These are phyloP conservation scores for Habroteleia sp. DNA, from an alignment of 2,888 invertebrate genomes.

Conservation along the genomic window DNA sequence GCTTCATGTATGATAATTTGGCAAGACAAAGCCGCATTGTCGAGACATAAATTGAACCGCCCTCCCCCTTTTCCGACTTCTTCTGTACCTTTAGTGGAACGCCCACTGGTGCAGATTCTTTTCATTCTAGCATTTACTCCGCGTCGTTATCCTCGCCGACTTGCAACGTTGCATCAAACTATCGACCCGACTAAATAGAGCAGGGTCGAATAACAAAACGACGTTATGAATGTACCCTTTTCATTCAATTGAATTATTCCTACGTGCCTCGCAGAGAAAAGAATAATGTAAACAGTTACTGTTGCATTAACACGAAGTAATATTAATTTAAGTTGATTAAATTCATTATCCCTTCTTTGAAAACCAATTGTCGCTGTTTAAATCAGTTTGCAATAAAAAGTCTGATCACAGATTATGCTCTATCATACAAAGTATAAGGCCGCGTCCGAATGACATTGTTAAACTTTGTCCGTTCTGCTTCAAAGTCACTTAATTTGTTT, in stretches of 20 bases:
- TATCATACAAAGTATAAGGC: constrained; percentile 33
- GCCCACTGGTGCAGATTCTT: constrained; percentile 67
- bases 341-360: too few relatives aligned
- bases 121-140: constrained; percentile 60
- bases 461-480: constrained; percentile 12
- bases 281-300: too few relatives aligned
- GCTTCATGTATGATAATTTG: constrained; percentile 78
- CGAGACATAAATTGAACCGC: constrained; percentile 77
- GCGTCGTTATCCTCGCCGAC: constrained; percentile 59
- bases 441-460: constrained; percentile 12
- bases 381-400: too few relatives aligned
- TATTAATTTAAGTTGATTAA: too few relatives aligned
- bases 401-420: too few relatives aligned
- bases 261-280: too few relatives aligned
- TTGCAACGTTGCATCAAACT: constrained; percentile 10
- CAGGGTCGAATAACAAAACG: constrained; percentile 17
- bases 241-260: too few relatives aligned
- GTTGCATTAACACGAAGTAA: too few relatives aligned
- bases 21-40: constrained; percentile 80
- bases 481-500: constrained; percentile 30
- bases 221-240: constrained; percentile 1
- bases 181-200: constrained; percentile 32
- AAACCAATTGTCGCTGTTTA: too few relatives aligned
- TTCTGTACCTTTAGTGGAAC: constrained; percentile 62
- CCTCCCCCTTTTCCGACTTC: constrained; percentile 56